Base-by-base conservation (phyloP, 1,140 invertebrate species). In the Myzus persicae region DNA sequence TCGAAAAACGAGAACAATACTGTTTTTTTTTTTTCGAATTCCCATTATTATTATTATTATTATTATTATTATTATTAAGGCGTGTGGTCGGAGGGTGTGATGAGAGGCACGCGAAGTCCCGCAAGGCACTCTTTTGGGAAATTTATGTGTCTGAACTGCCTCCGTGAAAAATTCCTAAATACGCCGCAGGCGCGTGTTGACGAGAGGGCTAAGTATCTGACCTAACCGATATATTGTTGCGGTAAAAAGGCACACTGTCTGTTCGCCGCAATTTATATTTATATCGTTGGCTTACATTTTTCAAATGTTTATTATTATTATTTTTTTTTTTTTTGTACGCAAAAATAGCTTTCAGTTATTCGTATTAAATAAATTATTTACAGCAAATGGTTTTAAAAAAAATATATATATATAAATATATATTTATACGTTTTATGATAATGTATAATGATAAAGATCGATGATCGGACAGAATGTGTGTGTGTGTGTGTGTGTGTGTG, bases 291-390 rank as follows among this genome's bases (percentile, higher is more conserved):
- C n/a, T 76, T n/a, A 76, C 31, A 76, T n/a, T 1, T 44, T 44
- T 44, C 9, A 8, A 6, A 44, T 44, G 7, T 44, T 44, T 44
- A n/a, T n/a, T n/a, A n/a, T 44, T 44, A 9, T 44, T 6, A 9
- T 67, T n/a, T 67, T n/a, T 6, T 26, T n/a, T 26, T 54, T 26
- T 54, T 67, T 31, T 31, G 2, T 67, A n/a, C n/a, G 59, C 18
- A 67, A 31, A 67, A 67, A 67, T 67, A 18, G 59, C 59, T 18
- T 76, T 76, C 5, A n/a, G 31, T n/a, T 76, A 76, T 76, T 76
- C 36, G 59, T 76, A 76, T 76, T 76, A n/a, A 76, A 76, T n/a
- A n/a, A 76, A 76, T 76, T 76, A 76, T n/a, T 76, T 76, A n/a
- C 59, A 11, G 11, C 6, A 87, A 87, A n/a, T n/a, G n/a, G n/a